phyloP scores from a whole-genome alignment of 2,113 vertebrate genomes.

The Ancistrus triradiatus region DNA sequence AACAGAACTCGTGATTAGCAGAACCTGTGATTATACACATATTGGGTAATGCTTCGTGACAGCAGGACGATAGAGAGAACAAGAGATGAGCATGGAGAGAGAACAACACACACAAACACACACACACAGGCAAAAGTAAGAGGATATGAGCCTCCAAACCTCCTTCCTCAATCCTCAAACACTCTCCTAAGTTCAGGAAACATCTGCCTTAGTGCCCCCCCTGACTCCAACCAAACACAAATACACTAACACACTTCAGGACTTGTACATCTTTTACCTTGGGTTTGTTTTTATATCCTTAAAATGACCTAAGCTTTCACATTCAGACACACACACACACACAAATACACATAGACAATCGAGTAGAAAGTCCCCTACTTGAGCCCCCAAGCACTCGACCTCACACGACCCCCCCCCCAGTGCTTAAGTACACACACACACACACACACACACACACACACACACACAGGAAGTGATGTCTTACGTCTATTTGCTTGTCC shows the following conservation, averaged over 20 bases:
- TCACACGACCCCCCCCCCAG: slow-evolving; percentile 3
- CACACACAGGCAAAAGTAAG: slow-evolving; percentile 40
- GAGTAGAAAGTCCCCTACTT: slow-evolving; percentile 4
- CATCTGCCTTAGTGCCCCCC: slow-evolving; percentile 61
- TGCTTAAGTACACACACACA: slow-evolving; percentile 35
- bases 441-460: slow-evolving; percentile 44
- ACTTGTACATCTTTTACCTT: neutral
- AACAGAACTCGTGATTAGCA: neutral
- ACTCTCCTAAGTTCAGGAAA: slow-evolving; percentile 59
- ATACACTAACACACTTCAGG: slow-evolving; percentile 29
- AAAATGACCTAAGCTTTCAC: slow-evolving; percentile 4
- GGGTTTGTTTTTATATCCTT: slow-evolving; percentile 25
- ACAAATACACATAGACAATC: slow-evolving; percentile 17
- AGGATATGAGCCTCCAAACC: slow-evolving; percentile 60
- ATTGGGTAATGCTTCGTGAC: neutral
- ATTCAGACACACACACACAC: slow-evolving; percentile 18
- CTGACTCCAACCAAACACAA: slow-evolving; percentile 19
- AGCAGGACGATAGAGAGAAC: neutral
- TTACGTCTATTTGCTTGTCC: slow-evolving; percentile 3
- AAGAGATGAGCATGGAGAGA: neutral
- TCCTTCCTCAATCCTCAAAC: slow-evolving; percentile 63
- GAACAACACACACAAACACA: neutral
- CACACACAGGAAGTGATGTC: slow-evolving; percentile 61
- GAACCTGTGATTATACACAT: slow-evolving; percentile 3
- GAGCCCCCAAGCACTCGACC: slow-evolving; percentile 56